These are phyloP conservation scores for Premnoplex brunnescens DNA, from an alignment of 2,797 vertebrate species.

Conservation along the genomic window DNA sequence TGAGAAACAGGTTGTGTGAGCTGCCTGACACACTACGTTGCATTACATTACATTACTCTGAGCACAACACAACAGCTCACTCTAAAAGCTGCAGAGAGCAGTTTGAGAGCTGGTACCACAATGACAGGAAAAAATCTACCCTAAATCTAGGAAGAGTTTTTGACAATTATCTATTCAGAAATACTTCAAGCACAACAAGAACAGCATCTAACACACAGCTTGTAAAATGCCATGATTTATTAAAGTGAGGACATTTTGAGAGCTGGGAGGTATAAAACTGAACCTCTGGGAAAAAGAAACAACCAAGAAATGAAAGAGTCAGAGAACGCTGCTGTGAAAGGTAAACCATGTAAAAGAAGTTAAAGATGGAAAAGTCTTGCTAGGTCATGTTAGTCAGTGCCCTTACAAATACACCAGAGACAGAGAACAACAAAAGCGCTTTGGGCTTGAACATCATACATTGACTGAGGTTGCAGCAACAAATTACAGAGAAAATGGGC, in stretches of 20 bases:
- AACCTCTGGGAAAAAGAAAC: neutral
- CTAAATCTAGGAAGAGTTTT: neutral
- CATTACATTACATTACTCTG: neutral
- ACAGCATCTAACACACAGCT: neutral
- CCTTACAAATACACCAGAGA: neutral
- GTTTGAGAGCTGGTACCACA: neutral
- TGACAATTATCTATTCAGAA: slow-evolving; percentile 32
- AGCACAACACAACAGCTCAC: rapidly evolving
- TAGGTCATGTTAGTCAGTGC: neutral
- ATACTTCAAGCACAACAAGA: neutral
- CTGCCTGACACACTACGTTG: neutral
- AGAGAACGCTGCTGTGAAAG: neutral
- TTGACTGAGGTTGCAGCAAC: neutral
- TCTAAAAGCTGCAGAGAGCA: neutral
- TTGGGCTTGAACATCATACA: neutral
- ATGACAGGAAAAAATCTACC: neutral
- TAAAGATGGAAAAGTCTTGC: slow-evolving; percentile 36
- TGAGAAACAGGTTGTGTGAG: neutral
- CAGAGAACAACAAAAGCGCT: neutral
- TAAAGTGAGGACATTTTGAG: neutral
- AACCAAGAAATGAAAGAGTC: neutral
- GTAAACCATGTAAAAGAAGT: slow-evolving; percentile 16
- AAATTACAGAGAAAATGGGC: neutral
- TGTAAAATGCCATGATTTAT: slow-evolving; percentile 10
- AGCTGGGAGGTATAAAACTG: neutral